Percentiles rank a stretch among this genome's conserved stretches.
These are phyloP conservation scores for Odontocolon sp. DNA, from an alignment of 2,888 invertebrate genomes.

Conservation along the genomic window DNA sequence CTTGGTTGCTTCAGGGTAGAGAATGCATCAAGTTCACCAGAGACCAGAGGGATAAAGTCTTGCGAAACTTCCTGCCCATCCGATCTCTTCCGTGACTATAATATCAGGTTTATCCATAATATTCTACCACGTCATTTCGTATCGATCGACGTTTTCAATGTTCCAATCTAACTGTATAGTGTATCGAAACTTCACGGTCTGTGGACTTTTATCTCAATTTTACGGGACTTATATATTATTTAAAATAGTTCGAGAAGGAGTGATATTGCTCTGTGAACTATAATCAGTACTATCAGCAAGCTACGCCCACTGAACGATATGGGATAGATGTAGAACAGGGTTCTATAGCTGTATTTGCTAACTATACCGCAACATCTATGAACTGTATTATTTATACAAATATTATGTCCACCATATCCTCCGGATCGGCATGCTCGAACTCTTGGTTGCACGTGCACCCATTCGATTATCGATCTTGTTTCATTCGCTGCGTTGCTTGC, in stretches of 20 bases:
- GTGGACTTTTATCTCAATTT: constrained; percentile 45
- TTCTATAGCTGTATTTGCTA: background rate
- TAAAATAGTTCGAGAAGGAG: constrained; percentile 42
- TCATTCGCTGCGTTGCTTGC: background rate
- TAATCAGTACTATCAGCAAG: constrained; percentile 46
- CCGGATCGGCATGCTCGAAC: constrained; percentile 10
- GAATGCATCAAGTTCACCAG: constrained; percentile 17
- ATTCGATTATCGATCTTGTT: constrained; percentile 38
- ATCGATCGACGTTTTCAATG: constrained; percentile 33
- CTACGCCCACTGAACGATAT: constrained; percentile 33
- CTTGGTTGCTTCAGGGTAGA: constrained; percentile 1
- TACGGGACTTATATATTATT: constrained; percentile 49
- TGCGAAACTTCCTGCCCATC: constrained; percentile 27
- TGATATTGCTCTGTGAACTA: constrained; percentile 21
- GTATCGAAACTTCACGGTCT: background rate
- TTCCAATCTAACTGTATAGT: background rate
- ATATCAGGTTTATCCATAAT: constrained; percentile 39
- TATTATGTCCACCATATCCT: constrained; percentile 30
- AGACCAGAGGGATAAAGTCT: constrained; percentile 37
- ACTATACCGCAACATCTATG: constrained; percentile 8
- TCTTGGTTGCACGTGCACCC: constrained; percentile 24
- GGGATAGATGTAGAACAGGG: constrained; percentile 31
- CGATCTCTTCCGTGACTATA: constrained; percentile 49
- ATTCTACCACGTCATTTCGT: constrained; percentile 43
- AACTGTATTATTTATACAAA: constrained; percentile 44